These are phyloP conservation scores for Phenganax subtilis DNA, from an alignment of 92 coral and sea anemone species.

Conservation along the genomic window DNA sequence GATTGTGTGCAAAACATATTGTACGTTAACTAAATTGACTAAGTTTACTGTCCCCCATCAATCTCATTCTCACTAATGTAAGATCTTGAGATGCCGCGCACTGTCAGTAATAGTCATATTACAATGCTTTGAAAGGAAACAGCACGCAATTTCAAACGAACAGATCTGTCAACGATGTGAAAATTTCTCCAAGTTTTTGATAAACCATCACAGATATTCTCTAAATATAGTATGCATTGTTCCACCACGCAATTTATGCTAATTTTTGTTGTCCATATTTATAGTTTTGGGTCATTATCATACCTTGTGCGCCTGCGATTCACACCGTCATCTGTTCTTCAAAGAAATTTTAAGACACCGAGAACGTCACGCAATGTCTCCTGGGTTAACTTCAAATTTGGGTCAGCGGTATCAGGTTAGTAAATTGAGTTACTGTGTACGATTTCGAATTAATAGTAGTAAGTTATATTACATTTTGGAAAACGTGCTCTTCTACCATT, in stretches of 20 bases:
- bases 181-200: neutral
- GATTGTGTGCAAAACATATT: too few species aligned
- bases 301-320: too few species aligned
- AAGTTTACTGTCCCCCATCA: too few species aligned
- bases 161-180: conserved; percentile 10
- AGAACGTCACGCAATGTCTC: too few species aligned
- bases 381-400: too few species aligned
- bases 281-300: too few species aligned
- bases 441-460: too few species aligned
- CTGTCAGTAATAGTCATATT: neutral
- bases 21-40: too few species aligned
- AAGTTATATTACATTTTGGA: neutral
- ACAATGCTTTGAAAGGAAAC: conserved; percentile 7
- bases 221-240: neutral
- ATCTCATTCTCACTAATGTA: neutral
- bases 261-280: neutral
- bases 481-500: neutral
- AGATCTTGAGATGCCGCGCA: neutral
- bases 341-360: too few species aligned
- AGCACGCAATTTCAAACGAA: neutral
- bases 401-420: too few species aligned
- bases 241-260: neutral
- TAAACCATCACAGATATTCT: conserved; percentile 4
- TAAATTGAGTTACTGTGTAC: too few species aligned
- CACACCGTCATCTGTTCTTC: too few species aligned